These are phyloP conservation scores for Gallinago solitaria DNA, from an alignment of 2,797 vertebrate genomes.

Conservation along the genomic window DNA sequence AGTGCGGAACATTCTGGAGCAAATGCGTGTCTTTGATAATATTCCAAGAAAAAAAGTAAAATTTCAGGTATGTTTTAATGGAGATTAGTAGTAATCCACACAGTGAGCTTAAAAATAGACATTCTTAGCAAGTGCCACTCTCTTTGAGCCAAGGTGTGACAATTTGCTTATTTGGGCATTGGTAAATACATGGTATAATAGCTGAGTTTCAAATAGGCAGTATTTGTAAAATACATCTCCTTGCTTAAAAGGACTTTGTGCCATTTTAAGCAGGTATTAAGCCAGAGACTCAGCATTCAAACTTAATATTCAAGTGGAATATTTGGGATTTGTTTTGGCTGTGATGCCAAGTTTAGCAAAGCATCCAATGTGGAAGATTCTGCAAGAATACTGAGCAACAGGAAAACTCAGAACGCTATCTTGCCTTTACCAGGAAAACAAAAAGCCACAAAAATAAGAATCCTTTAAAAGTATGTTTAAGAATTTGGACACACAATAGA, in stretches of 20 bases:
- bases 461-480: neutral
- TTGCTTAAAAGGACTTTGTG: neutral
- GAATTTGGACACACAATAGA: neutral
- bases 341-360: neutral
- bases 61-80: slow-evolving; percentile 86
- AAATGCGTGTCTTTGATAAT: slow-evolving; percentile 89
- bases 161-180: neutral
- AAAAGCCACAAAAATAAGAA: neutral
- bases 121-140: neutral
- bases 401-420: neutral
- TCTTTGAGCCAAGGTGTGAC: neutral
- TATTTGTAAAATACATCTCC: neutral
- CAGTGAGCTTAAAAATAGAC: neutral
- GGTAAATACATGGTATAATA: neutral
- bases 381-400: neutral
- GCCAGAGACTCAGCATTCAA: neutral
- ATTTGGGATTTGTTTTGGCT: neutral
- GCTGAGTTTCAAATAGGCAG: neutral
- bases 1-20: slow-evolving; percentile 85
- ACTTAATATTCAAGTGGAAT: neutral
- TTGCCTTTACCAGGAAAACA: neutral
- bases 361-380: neutral
- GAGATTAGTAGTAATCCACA: neutral
- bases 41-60: slow-evolving; percentile 94
- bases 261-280: neutral